These are phyloP conservation scores for Oncopodura yosiiana DNA, from an alignment of 1,140 invertebrate species.

Conservation along the genomic window DNA sequence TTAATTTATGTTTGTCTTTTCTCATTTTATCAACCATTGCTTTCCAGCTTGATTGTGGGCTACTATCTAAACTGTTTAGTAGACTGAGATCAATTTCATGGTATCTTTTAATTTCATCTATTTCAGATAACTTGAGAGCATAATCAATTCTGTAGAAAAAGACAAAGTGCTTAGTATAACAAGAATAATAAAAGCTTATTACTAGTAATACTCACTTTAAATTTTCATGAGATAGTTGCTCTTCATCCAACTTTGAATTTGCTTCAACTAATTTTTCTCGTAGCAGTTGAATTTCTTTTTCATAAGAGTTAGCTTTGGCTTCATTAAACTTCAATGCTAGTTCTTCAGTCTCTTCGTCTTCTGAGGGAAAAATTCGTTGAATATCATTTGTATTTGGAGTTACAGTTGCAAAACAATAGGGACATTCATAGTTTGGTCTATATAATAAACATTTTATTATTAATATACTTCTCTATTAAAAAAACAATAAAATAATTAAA, in stretches of 20 bases:
- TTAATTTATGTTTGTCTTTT: conserved; percentile 18
- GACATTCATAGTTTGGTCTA: conserved; percentile 28
- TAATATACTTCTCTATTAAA: no score
- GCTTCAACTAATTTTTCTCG: conserved; percentile 12
- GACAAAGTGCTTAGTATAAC: neutral
- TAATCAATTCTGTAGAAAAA: conserved; percentile 18
- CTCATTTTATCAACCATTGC: conserved; percentile 21
- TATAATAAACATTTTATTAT: conserved; percentile 9
- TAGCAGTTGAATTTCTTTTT: conserved; percentile 19
- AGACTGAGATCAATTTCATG: conserved; percentile 24
- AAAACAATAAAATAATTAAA: no score
- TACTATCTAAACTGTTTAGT: conserved; percentile 12
- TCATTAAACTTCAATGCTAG: conserved; percentile 23
- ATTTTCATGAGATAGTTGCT: conserved; percentile 11
- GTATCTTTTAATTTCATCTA: conserved; percentile 23
- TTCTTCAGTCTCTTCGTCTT: conserved; percentile 33
- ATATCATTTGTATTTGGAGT: conserved; percentile 16
- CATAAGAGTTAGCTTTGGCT: conserved; percentile 17
- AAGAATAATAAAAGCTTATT: neutral
- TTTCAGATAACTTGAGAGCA: conserved; percentile 23
- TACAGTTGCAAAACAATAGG: conserved; percentile 23
- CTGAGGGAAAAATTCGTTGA: conserved; percentile 29
- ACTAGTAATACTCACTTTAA: conserved; percentile 2
- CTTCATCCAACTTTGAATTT: conserved; percentile 1
- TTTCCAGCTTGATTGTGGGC: conserved; percentile 21